Conservation (phyloP, 2,888 invertebrate genomes). For the Actias luna region DNA sequence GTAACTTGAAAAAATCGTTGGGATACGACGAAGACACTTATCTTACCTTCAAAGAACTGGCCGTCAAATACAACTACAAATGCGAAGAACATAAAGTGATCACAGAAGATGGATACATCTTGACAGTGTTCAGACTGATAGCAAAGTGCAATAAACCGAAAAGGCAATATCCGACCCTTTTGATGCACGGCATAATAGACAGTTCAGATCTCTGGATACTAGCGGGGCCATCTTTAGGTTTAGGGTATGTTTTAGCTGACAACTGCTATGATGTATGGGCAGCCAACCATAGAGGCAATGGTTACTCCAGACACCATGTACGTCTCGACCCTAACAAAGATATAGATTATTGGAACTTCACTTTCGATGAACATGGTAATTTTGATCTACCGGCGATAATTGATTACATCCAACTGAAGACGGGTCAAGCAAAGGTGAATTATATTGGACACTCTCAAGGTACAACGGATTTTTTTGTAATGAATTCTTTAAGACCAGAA, state of each 20-base stretch:
- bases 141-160: slow-evolving; percentile 42
- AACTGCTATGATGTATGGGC: slow-evolving; percentile 79
- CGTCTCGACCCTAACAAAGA: slow-evolving; percentile 61
- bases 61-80: slow-evolving; percentile 50
- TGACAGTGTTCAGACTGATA: slow-evolving; percentile 53
- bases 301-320: slow-evolving; percentile 81
- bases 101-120: slow-evolving; percentile 62
- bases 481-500: slow-evolving; percentile 76
- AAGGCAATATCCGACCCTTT: slow-evolving; percentile 46
- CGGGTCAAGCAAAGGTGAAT: slow-evolving; percentile 78
- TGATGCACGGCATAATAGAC: slow-evolving; percentile 59
- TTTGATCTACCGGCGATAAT: slow-evolving; percentile 86
- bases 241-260: slow-evolving; percentile 66
- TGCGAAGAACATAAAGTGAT: slow-evolving; percentile 50
- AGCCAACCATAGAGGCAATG: slow-evolving; percentile 81
- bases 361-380: slow-evolving; percentile 86
- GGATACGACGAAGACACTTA: slow-evolving; percentile 64
- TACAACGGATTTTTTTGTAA: slow-evolving; percentile 80
- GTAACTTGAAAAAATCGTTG: slow-evolving; percentile 50
- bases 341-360: slow-evolving; percentile 76
- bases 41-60: slow-evolving; percentile 59
- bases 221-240: slow-evolving; percentile 45
- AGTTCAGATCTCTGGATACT: slow-evolving; percentile 58
- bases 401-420: slow-evolving; percentile 56
- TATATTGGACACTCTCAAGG: slow-evolving; percentile 89